phyloP scores from a whole-genome alignment of 2,888 invertebrate species.

The Synergus gifuensis region DNA sequence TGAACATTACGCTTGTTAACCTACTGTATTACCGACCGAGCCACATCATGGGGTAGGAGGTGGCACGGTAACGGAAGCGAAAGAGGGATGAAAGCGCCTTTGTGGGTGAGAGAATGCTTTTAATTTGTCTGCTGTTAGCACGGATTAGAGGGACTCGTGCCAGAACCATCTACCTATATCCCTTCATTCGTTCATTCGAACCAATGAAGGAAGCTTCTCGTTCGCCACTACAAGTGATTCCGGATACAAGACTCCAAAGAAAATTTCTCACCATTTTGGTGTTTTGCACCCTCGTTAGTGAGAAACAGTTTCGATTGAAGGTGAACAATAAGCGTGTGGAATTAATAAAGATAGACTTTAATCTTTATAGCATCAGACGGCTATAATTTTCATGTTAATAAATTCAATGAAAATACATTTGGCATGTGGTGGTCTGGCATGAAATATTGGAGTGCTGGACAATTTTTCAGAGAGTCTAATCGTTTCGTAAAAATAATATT shows the following conservation, averaged over 20 bases:
- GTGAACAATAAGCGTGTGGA: no score
- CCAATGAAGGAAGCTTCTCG: slow-evolving; percentile 44
- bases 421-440: neutral
- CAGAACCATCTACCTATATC: slow-evolving; percentile 55
- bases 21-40: slow-evolving; percentile 59
- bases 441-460: neutral
- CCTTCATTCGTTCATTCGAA: slow-evolving; percentile 51
- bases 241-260: slow-evolving; percentile 62
- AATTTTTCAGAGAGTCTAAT: slow-evolving; percentile 19
- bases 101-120: slow-evolving; percentile 67
- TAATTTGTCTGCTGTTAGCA: slow-evolving; percentile 67
- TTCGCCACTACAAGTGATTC: slow-evolving; percentile 54
- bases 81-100: slow-evolving; percentile 61
- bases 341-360: no score
- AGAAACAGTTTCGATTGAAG: slow-evolving; percentile 49
- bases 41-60: slow-evolving; percentile 39
- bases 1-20: slow-evolving; percentile 70
- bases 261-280: slow-evolving; percentile 61
- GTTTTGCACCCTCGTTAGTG: slow-evolving; percentile 57
- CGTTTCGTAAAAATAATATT: slow-evolving; percentile 48
- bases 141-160: slow-evolving; percentile 64
- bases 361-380: neutral
- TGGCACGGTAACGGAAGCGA: slow-evolving; percentile 48
- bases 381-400: neutral
- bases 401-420: neutral